These are phyloP conservation scores for Pristiophorus japonicus DNA, from an alignment of 2,113 vertebrate genomes.

Conservation along the genomic window DNA sequence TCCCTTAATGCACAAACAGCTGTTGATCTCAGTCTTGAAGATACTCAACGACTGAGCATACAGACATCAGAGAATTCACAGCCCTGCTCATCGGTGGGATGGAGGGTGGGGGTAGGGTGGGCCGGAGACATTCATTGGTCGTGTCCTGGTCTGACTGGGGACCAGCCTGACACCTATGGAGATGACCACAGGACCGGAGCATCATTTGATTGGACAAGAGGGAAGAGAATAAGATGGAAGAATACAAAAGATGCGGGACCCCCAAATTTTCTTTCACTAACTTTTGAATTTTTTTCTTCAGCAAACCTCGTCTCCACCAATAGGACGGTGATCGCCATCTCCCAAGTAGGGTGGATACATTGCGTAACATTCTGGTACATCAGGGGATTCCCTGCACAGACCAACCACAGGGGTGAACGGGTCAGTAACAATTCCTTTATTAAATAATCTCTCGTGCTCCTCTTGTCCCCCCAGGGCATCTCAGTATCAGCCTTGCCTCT, in stretches of 20 bases:
- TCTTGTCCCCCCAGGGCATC: not conserved
- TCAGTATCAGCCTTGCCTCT: not conserved
- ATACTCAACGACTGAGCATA: not conserved
- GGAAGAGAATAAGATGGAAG: not conserved
- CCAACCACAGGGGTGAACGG: not conserved
- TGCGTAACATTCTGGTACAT: not conserved
- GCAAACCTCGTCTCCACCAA: not conserved
- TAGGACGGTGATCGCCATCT: not conserved
- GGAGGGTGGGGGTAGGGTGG: too few relatives aligned
- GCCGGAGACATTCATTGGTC: not conserved
- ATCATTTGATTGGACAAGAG: not conserved
- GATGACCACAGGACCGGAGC: not conserved
- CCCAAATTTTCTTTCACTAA: not conserved
- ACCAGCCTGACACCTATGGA: not conserved
- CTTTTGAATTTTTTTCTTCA: not conserved
- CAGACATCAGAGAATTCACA: not conserved
- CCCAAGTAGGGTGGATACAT: not conserved
- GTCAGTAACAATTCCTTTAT: not conserved
- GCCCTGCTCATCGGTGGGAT: not conserved
- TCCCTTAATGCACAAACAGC: not conserved
- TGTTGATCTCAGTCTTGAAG: not conserved
- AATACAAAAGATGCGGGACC: too few relatives aligned
- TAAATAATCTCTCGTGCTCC: not conserved
- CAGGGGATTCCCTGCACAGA: constrained; percentile 2
- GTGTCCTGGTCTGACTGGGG: not conserved